Evolutionary conservation across 2,797 vertebrate genomes (phyloP).

Genomic region (Jordanella pulchra): DNA sequence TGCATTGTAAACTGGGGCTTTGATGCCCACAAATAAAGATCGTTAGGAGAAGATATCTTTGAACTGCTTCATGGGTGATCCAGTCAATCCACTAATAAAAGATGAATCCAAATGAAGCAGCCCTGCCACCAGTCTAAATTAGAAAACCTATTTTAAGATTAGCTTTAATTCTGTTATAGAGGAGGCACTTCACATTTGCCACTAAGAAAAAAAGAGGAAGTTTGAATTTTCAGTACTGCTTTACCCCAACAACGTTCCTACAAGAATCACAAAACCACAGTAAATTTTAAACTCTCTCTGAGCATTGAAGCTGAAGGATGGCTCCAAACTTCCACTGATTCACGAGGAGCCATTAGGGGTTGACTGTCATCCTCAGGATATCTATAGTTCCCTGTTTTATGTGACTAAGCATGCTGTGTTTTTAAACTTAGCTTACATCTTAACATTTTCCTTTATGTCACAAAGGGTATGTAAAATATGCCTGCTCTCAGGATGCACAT

Average conservation of each 20-base stretch:
- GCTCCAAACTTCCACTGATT: conserved; percentile 55
- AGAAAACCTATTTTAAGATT: conserved; percentile 50
- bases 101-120: conserved; percentile 31
- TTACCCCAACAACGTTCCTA: conserved; percentile 21
- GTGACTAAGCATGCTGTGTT: neutral
- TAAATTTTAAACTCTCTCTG: neutral
- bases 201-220: conserved; percentile 48
- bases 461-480: neutral
- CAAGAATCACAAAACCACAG: conserved; percentile 7
- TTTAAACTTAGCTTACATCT: neutral
- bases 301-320: conserved; percentile 16
- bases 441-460: neutral
- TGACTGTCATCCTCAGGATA: neutral
- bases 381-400: neutral
- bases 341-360: conserved; percentile 21
- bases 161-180: conserved; percentile 27
- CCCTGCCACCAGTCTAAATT: conserved; percentile 31
- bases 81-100: conserved; percentile 17
- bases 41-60: neutral
- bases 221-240: conserved; percentile 43
- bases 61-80: conserved; percentile 5
- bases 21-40: neutral
- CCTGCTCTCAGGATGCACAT: too few species aligned
- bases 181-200: conserved; percentile 31
- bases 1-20: neutral